A percentile compares a stretch with the other conserved stretches of the same genome.
phyloP scores from a whole-genome alignment of 2,113 vertebrate genomes.

The Todiramphus saurophagus region DNA sequence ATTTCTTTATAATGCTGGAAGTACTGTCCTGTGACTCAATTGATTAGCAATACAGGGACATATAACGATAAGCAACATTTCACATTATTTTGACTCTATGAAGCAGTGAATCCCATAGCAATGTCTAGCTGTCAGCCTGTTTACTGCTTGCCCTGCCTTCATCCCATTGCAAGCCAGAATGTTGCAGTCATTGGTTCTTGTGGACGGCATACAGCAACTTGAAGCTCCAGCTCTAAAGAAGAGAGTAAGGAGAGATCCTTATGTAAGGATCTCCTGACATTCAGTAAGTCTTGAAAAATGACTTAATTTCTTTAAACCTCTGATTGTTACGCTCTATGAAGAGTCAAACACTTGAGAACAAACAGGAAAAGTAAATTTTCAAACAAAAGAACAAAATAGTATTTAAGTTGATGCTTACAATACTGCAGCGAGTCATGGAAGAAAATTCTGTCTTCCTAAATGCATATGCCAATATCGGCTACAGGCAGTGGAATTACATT shows the following conservation, averaged over 20 bases:
- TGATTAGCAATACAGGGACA: neutral
- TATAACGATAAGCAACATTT: neutral
- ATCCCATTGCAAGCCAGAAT: neutral
- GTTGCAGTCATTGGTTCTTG: neutral
- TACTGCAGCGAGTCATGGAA: neutral
- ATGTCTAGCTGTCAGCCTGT: neutral
- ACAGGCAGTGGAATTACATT: neutral
- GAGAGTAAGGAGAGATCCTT: neutral
- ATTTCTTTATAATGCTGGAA: neutral
- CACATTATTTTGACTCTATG: rapidly evolving
- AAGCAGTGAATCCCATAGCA: neutral
- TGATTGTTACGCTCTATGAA: neutral
- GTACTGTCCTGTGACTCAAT: neutral
- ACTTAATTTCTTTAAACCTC: neutral
- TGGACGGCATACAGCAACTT: neutral
- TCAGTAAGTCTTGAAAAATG: neutral
- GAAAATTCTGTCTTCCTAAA: neutral
- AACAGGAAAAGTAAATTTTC: neutral
- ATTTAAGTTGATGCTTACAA: neutral
- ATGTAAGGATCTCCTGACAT: neutral
- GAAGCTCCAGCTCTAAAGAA: neutral
- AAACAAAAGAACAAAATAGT: neutral
- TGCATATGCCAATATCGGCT: neutral
- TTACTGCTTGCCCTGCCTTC: neutral
- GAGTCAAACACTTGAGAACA: neutral